phyloP scores from a whole-genome alignment of 2,888 invertebrate species.

The Torymus aiolomorphi region DNA sequence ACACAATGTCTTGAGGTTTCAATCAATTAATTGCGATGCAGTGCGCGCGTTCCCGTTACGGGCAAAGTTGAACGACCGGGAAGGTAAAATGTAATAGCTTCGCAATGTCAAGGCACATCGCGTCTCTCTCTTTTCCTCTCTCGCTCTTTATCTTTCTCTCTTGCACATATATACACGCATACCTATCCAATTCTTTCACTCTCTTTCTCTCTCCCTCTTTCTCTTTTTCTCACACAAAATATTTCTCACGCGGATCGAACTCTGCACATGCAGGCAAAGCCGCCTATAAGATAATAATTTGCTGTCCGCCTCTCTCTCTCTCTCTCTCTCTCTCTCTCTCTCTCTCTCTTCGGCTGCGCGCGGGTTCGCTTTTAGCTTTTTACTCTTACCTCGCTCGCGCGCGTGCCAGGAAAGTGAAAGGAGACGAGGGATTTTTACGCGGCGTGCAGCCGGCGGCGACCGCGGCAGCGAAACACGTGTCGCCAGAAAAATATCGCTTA shows the following conservation, averaged over 20 bases:
- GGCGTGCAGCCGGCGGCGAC: no score
- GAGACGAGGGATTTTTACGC: no score
- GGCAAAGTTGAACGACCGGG: constrained; percentile 52
- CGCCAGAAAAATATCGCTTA: constrained; percentile 42
- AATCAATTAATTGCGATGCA: constrained; percentile 45
- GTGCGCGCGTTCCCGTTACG: constrained; percentile 46
- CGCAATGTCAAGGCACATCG: constrained; percentile 36
- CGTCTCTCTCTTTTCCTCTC: not conserved
- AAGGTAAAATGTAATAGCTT: constrained; percentile 25
- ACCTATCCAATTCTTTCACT: not conserved
- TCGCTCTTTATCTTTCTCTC: not conserved
- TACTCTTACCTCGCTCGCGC: not conserved
- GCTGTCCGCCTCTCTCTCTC: not conserved
- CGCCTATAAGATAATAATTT: no score
- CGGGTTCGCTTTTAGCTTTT: not conserved
- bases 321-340: not conserved
- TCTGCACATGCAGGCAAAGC: no score
- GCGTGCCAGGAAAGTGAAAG: not conserved
- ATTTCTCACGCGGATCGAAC: no score
- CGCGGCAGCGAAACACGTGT: constrained; percentile 34
- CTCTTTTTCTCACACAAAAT: not conserved
- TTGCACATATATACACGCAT: no score
- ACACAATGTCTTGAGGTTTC: not conserved
- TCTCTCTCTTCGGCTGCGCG: not conserved
- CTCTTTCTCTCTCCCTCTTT: not conserved